A percentile compares a stretch with the other conserved stretches of the same genome.
These are phyloP conservation scores for Callosobruchus maculatus DNA, from an alignment of 2,888 invertebrate genomes.

Conservation along the genomic window DNA sequence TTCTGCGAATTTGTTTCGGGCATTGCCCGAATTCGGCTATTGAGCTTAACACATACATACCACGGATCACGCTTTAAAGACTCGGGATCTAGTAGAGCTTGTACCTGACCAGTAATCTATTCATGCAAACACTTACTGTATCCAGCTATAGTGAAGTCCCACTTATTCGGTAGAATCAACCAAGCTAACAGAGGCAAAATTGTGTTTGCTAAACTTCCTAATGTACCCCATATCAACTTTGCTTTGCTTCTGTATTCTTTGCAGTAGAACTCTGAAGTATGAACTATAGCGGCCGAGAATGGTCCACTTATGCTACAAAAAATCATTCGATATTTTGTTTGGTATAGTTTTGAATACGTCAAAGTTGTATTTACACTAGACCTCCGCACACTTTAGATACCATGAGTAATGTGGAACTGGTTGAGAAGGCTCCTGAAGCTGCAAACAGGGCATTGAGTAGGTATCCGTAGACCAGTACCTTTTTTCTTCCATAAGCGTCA, in stretches of 20 bases:
- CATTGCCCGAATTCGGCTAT: too few relatives aligned
- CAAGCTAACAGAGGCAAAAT: constrained; percentile 67
- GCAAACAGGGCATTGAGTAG: constrained; percentile 61
- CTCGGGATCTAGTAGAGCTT: too few relatives aligned
- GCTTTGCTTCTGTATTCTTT: constrained; percentile 60
- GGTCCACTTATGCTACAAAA: constrained; percentile 27
- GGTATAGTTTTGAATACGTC: too few relatives aligned
- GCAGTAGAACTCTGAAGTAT: constrained; percentile 69
- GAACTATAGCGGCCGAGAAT: constrained; percentile 37
- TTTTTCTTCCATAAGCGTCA: constrained; percentile 66
- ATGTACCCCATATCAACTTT: constrained; percentile 61
- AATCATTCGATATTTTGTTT: background rate
- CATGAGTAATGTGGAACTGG: constrained; percentile 62
- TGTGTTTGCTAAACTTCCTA: constrained; percentile 60
- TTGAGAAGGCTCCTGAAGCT: constrained; percentile 59
- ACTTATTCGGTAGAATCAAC: constrained; percentile 61
- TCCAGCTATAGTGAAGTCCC: constrained; percentile 44
- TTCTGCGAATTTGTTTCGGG: too few relatives aligned
- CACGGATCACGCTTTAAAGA: too few relatives aligned
- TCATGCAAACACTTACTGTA: constrained; percentile 13
- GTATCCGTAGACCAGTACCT: constrained; percentile 64
- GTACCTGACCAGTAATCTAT: too few relatives aligned
- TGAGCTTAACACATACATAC: too few relatives aligned
- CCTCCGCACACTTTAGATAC: constrained; percentile 59
- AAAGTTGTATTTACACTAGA: constrained; percentile 30